Base-by-base conservation (phyloP, 2,797 vertebrate species). In the Phrynocephalus vlangalii region DNA sequence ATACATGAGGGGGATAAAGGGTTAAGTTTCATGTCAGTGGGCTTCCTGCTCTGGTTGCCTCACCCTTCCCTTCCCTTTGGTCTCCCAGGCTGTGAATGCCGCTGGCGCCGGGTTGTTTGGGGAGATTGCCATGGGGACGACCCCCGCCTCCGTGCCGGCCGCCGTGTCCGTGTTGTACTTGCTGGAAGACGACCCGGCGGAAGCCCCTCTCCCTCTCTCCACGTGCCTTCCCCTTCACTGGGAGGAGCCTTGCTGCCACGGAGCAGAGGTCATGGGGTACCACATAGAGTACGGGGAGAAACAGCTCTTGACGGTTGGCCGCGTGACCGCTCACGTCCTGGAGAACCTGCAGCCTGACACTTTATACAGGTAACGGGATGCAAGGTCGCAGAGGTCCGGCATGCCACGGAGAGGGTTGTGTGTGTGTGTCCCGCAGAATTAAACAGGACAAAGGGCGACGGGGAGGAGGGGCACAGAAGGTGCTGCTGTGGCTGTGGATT, bases 231-330 rank as follows among this genome's bases (percentile, higher is more conserved):
- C 95, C 60, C 89, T 98, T 88, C 95, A 95, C 1, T 98, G 97
- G 97, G 96, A 96, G 79, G 97, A 98, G 77, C 97, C 97, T 0
- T 96, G 95, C 72, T 96, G 96, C 89, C 96, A 97, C 0, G 97
- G 97, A 56, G 95, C 96, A 81, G 97, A 97, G 88, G 95, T 98
- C 93, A 96, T 94, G n/a, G 96, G 96, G 11, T 98, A 98, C 91
- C 97, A 97, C 44, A 96, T 97, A 30, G 97, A 98, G 50, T 97
- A 96, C 84, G 97, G 97, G 82, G 97, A 97, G 6, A 97, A 96
- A 86, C 97, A 97, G 91, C 92, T 96, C 33, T 85, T 97, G 22
- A 94, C 94, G 83, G 92, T 97, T 6, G 95, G 90, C 11, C 96
- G 93, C 90, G 96, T 78, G 68, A 97, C 96, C 3, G 95, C 94